phyloP scores from a whole-genome alignment of 2,888 invertebrate genomes.

The Leptarthrus brevirostris region DNA sequence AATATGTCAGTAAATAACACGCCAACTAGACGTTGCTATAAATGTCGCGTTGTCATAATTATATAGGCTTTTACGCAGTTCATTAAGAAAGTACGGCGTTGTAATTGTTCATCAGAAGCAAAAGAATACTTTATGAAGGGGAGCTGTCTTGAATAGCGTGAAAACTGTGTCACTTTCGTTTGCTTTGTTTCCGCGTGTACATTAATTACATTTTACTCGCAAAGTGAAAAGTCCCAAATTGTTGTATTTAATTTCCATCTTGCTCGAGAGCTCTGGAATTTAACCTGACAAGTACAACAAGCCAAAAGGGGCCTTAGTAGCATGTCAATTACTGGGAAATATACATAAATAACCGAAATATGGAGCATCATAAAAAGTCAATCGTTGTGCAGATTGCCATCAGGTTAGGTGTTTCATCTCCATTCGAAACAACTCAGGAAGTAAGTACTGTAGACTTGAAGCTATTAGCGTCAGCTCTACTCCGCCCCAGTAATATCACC shows the following conservation, averaged over 20 bases:
- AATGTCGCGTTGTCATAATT: neutral
- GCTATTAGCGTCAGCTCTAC: neutral
- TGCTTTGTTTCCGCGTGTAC: neutral
- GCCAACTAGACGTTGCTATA: no score
- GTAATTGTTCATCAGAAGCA: neutral
- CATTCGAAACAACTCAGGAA: neutral
- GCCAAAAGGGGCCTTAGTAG: neutral
- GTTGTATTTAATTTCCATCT: neutral
- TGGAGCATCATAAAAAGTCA: neutral
- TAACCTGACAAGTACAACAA: neutral
- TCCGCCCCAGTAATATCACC: conserved; percentile 7
- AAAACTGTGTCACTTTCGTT: conserved; percentile 1
- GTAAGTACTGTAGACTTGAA: neutral
- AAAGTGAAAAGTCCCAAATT: neutral
- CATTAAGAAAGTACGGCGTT: neutral
- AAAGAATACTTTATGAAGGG: neutral
- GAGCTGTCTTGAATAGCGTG: neutral
- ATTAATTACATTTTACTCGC: conserved; percentile 14
- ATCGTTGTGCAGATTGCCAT: neutral
- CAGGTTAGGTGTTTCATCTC: neutral
- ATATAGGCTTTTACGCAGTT: neutral
- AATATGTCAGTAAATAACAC: no score
- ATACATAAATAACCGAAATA: neutral
- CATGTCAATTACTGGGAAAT: neutral
- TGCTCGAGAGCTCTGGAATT: neutral